phyloP scores from a whole-genome alignment of 30 jellyfish, hydroid and myxozoan species.

The Morbakka virulenta region DNA sequence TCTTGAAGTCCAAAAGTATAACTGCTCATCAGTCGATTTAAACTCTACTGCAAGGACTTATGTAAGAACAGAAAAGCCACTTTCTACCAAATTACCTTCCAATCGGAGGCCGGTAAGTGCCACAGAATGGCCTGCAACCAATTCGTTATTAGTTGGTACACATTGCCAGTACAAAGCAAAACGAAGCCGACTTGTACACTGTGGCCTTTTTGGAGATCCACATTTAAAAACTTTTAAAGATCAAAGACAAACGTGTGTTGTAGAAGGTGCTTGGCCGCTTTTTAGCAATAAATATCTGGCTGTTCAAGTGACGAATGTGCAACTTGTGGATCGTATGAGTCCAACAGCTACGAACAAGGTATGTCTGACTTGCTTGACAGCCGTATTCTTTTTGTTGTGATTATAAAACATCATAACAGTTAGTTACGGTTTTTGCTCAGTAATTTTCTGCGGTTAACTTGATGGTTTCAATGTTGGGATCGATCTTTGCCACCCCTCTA shows the following conservation, averaged over 20 bases:
- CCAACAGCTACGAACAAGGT: conserved; percentile 93
- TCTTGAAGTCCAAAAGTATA: conserved; percentile 2
- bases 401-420: too few species aligned
- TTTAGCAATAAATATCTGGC: conserved; percentile 60
- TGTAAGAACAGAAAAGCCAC: not conserved
- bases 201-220: conserved; percentile 98
- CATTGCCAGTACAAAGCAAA: conserved; percentile 56
- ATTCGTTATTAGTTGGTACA: not conserved
- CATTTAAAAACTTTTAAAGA: conserved; percentile 80
- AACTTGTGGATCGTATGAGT: conserved; percentile 54
- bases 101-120: not conserved
- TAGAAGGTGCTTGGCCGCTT: conserved; percentile 94
- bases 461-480: too few species aligned
- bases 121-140: not conserved
- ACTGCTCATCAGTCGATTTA: not conserved
- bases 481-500: not conserved
- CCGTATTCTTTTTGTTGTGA: too few species aligned
- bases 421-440: not conserved
- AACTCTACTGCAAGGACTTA: not conserved
- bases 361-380: too few species aligned
- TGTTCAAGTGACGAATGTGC: conserved; percentile 94
- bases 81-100: not conserved
- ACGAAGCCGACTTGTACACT: conserved; percentile 48
- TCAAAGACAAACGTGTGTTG: conserved; percentile 86
- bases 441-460: not conserved